These are phyloP conservation scores for Scomber colias DNA, from an alignment of 2,113 vertebrate species.

Conservation along the genomic window DNA sequence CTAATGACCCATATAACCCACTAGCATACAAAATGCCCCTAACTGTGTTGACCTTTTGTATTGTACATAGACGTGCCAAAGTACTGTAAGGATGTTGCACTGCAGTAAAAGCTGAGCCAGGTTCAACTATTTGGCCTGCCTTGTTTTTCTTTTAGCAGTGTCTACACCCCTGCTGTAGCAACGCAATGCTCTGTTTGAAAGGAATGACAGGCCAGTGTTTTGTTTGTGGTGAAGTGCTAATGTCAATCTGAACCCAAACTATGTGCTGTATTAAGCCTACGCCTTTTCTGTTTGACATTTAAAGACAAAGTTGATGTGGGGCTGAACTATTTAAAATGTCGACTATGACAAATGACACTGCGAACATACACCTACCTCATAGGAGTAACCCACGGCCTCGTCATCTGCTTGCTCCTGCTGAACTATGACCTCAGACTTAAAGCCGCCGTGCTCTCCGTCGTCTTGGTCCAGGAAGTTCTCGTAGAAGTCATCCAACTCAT, in stretches of 20 bases:
- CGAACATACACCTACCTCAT: slow-evolving; percentile 89
- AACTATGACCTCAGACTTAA: slow-evolving; percentile 93
- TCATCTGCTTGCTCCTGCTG: slow-evolving; percentile 94
- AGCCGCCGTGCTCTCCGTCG: slow-evolving; percentile 91
- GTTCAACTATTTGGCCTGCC: too few relatives aligned
- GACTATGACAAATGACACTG: background rate
- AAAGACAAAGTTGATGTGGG: background rate
- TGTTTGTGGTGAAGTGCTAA: background rate
- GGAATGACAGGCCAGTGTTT: background rate
- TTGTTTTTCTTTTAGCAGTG: too few relatives aligned
- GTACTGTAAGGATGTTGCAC: background rate
- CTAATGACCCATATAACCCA: too few relatives aligned
- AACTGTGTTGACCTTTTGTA: too few relatives aligned
- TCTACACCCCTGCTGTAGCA: background rate
- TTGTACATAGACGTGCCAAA: background rate
- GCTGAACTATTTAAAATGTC: background rate
- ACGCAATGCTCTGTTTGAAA: background rate
- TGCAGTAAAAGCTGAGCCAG: background rate
- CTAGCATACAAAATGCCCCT: too few relatives aligned
- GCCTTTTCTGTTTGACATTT: background rate
- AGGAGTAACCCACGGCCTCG: slow-evolving; percentile 91
- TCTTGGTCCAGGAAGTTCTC: slow-evolving; percentile 96
- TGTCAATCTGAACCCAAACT: background rate
- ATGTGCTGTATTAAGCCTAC: background rate
- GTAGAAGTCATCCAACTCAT: slow-evolving; percentile 97